Conservation (phyloP, 1,140 invertebrate genomes). For the Oryzaephilus surinamensis region DNA sequence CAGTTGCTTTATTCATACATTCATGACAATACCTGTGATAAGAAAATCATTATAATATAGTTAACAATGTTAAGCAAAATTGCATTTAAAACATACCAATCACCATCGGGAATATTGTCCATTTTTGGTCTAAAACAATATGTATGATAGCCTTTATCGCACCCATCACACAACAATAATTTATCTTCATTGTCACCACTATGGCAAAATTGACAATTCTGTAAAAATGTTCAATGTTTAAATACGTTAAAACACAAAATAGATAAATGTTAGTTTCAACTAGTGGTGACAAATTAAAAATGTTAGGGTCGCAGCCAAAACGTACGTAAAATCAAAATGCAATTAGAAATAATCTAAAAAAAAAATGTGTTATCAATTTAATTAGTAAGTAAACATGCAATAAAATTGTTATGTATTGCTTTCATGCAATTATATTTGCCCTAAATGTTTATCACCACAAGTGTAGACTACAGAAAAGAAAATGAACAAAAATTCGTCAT, state of each 20-base stretch:
- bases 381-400: not conserved
- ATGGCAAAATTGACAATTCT: conserved; percentile 96
- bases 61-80: not conserved
- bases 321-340: too few relatives aligned
- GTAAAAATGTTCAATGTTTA: conserved; percentile 36
- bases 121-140: conserved; percentile 97
- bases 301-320: too few relatives aligned
- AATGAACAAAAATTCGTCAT: not conserved
- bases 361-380: not conserved
- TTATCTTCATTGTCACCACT: conserved; percentile 94
- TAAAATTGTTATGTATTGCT: not conserved
- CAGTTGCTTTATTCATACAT: conserved; percentile 91
- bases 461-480: not conserved
- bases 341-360: not conserved
- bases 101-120: conserved; percentile 91
- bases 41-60: not conserved
- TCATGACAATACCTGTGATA: conserved; percentile 78
- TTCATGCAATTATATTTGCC: not conserved
- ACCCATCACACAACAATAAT: conserved; percentile 88
- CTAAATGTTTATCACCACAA: not conserved
- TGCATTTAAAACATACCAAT: conserved; percentile 59
- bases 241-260: not conserved
- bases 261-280: too few relatives aligned
- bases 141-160: conserved; percentile 96
- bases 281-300: too few relatives aligned